Conservation (phyloP, 1,140 invertebrate genomes). For the Drosophila tristis region DNA sequence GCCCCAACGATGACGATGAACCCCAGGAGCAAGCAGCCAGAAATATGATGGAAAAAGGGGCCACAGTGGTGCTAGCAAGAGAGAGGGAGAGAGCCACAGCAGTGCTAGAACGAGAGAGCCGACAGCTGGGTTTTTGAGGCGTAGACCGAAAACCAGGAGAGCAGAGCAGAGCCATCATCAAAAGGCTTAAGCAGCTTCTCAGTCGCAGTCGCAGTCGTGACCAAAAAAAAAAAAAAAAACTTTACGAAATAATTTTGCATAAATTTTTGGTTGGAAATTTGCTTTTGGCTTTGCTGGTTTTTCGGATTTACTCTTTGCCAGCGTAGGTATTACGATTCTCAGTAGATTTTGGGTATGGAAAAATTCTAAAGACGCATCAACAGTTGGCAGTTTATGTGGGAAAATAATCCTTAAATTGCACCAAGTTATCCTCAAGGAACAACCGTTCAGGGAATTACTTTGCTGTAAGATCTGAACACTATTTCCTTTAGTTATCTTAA, state of each 20-base stretch:
- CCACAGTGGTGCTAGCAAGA: background rate
- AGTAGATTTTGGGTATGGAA: too few species aligned
- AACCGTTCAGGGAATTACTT: too few species aligned
- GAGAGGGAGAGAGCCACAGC: background rate
- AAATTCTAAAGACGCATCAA: too few species aligned
- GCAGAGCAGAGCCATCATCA: conserved; percentile 63
- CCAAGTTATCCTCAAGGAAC: too few species aligned
- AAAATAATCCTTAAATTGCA: too few species aligned
- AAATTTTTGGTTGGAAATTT: conserved; percentile 76
- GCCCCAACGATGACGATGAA: conserved; percentile 56
- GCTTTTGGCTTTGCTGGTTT: conserved; percentile 72
- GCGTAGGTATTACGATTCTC: too few species aligned
- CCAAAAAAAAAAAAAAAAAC: conserved; percentile 64
- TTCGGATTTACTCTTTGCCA: background rate
- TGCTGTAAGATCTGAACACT: too few species aligned
- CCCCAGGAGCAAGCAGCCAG: conserved; percentile 36
- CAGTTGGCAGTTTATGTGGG: too few species aligned
- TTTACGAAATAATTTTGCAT: conserved; percentile 83
- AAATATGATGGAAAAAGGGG: too few species aligned
- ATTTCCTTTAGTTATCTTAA: too few species aligned
- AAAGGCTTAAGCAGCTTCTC: conserved; percentile 77
- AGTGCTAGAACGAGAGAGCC: background rate
- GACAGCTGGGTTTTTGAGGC: conserved; percentile 15
- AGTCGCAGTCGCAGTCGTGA: conserved; percentile 48
- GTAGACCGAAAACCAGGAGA: conserved; percentile 16